These are phyloP conservation scores for Hylaeus volcanicus DNA, from an alignment of 1,140 invertebrate genomes.

Conservation along the genomic window DNA sequence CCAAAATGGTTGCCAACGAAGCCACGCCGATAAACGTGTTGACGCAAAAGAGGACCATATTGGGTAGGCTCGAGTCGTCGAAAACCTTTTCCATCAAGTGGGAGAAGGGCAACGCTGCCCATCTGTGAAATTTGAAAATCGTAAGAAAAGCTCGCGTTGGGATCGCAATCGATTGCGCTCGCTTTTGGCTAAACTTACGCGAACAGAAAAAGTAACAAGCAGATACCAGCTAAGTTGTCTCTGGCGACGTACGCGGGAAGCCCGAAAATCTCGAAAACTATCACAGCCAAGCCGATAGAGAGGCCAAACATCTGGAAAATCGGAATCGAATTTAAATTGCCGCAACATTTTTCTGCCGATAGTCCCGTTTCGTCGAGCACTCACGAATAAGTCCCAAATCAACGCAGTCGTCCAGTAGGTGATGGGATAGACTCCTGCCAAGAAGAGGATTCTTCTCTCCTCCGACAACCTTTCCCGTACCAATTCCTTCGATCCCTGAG, in stretches of 20 bases:
- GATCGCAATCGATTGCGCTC: not conserved
- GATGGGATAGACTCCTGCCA: slow-evolving; percentile 82
- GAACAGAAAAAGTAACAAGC: slow-evolving; percentile 82
- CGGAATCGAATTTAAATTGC: not conserved
- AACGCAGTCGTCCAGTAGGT: slow-evolving; percentile 83
- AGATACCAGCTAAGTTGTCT: slow-evolving; percentile 83
- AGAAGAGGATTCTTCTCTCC: slow-evolving; percentile 84
- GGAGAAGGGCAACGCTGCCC: slow-evolving; percentile 80
- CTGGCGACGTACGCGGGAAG: slow-evolving; percentile 84
- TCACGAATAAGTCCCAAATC: slow-evolving; percentile 83
- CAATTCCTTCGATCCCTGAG: slow-evolving; percentile 82
- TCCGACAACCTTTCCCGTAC: slow-evolving; percentile 82
- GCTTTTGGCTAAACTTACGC: slow-evolving; percentile 76
- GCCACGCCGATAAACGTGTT: slow-evolving; percentile 83
- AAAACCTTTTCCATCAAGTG: slow-evolving; percentile 84
- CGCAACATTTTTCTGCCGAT: not conserved
- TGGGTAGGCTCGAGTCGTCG: slow-evolving; percentile 83
- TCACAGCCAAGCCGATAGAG: slow-evolving; percentile 81
- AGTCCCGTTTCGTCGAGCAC: slow-evolving; percentile 31
- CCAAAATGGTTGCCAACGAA: slow-evolving; percentile 83
- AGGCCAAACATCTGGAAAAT: slow-evolving; percentile 77
- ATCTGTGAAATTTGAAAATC: slow-evolving; percentile 64
- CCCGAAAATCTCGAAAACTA: slow-evolving; percentile 83
- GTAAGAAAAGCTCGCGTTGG: no score
- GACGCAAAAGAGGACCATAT: slow-evolving; percentile 84